Conservation (phyloP, 2,113 vertebrate genomes). For the Oophaga pumilio region DNA sequence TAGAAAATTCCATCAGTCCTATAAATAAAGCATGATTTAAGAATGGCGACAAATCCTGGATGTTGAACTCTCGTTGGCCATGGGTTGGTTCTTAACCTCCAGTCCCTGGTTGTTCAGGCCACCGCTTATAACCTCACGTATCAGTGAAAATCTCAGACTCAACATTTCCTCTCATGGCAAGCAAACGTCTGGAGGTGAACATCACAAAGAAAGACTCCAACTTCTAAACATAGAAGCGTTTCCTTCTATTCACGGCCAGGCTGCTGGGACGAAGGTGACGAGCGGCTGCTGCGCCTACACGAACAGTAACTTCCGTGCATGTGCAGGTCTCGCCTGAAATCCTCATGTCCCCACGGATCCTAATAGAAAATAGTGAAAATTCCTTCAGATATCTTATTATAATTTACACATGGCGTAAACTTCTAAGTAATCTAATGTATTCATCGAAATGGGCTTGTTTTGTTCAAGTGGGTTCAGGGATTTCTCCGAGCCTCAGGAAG, state of each 20-base stretch:
- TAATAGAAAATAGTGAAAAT: too few relatives aligned
- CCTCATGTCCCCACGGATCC: too few relatives aligned
- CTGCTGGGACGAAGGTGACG: too few relatives aligned
- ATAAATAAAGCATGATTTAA: background rate
- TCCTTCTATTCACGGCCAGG: slow-evolving; percentile 2
- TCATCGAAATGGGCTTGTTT: too few relatives aligned
- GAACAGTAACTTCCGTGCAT: too few relatives aligned
- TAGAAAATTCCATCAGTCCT: background rate
- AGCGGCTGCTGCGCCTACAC: background rate
- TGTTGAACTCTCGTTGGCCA: background rate
- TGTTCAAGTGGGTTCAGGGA: too few relatives aligned
- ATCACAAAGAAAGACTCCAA: background rate
- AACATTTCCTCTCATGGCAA: background rate
- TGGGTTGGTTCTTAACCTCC: background rate
- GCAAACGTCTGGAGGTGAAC: background rate
- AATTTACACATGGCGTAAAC: too few relatives aligned
- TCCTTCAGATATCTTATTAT: too few relatives aligned
- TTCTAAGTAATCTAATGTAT: too few relatives aligned
- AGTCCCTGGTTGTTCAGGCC: background rate
- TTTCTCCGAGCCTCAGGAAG: too few relatives aligned
- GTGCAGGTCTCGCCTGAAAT: too few relatives aligned
- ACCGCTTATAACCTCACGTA: slow-evolving; percentile 10
- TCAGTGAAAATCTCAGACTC: slow-evolving; percentile 30
- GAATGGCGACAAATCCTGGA: background rate
- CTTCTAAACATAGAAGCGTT: slow-evolving; percentile 9